phyloP scores from a whole-genome alignment of 2,113 vertebrate genomes.

The Podilymbus podiceps region DNA sequence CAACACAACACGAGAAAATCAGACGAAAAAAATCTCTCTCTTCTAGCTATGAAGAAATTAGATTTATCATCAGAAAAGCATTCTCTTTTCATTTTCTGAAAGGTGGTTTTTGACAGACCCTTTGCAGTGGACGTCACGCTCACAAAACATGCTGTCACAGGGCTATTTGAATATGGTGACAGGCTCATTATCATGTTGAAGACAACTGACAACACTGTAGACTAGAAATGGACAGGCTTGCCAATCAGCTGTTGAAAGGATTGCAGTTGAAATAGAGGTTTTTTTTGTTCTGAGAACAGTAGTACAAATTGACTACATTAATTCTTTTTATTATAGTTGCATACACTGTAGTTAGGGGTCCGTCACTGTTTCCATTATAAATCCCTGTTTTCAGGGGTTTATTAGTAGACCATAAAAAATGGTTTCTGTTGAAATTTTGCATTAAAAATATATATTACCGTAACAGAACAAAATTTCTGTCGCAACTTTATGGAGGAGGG shows the following conservation, averaged over 20 bases:
- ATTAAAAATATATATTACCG: slow-evolving; percentile 24
- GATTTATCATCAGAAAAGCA: slow-evolving; percentile 78
- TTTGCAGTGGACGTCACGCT: slow-evolving; percentile 82
- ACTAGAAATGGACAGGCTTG: slow-evolving; percentile 81
- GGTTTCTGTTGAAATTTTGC: slow-evolving; percentile 63
- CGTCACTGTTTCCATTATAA: slow-evolving; percentile 76
- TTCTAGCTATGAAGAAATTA: slow-evolving; percentile 78
- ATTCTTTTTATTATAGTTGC: slow-evolving; percentile 79
- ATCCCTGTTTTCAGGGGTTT: slow-evolving; percentile 71
- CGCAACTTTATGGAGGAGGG: background rate
- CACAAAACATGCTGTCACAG: slow-evolving; percentile 82
- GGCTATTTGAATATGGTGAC: slow-evolving; percentile 89
- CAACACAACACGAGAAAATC: slow-evolving; percentile 77
- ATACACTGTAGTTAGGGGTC: slow-evolving; percentile 75
- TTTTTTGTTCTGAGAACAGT: slow-evolving; percentile 81
- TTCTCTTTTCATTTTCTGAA: slow-evolving; percentile 83
- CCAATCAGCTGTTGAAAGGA: slow-evolving; percentile 83
- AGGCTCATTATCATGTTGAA: slow-evolving; percentile 88
- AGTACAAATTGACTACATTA: slow-evolving; percentile 86
- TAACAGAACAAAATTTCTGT: slow-evolving; percentile 40
- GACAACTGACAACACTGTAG: slow-evolving; percentile 80
- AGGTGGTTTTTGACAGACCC: slow-evolving; percentile 84
- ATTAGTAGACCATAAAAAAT: slow-evolving; percentile 70
- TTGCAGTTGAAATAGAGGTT: slow-evolving; percentile 73
- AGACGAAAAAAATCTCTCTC: slow-evolving; percentile 74